A percentile compares a stretch with the other conserved stretches of the same genome.
Evolutionary conservation across 2,888 invertebrate genomes (phyloP).

Genomic region (Cremastinae sp.): DNA sequence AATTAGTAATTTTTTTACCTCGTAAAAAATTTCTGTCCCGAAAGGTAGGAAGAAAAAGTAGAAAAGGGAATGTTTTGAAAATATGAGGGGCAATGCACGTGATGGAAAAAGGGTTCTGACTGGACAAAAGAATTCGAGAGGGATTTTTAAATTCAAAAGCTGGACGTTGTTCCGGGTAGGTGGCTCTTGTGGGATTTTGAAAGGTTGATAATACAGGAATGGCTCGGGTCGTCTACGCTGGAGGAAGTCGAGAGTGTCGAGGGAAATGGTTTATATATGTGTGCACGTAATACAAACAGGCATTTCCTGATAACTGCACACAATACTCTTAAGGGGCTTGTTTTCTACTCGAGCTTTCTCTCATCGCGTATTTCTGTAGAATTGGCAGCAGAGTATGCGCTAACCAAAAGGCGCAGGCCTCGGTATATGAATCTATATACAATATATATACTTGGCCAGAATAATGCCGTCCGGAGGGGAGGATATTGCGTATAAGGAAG

Average conservation of each 20-base stretch:
- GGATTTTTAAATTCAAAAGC: too few species aligned
- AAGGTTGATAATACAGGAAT: conserved; percentile 22
- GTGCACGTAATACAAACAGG: conserved; percentile 36
- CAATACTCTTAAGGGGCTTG: conserved; percentile 51
- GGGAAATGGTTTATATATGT: conserved; percentile 22
- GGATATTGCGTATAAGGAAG: conserved; percentile 62
- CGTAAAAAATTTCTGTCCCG: not conserved
- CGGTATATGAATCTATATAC: too few species aligned
- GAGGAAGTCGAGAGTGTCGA: conserved; percentile 40
- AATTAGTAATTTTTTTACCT: too few species aligned
- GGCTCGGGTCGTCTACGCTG: conserved; percentile 3
- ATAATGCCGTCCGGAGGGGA: conserved; percentile 17
- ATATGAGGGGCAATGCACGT: not conserved
- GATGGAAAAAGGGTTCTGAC: too few species aligned
- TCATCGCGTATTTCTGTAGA: not conserved
- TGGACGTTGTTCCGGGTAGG: not conserved
- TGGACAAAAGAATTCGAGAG: too few species aligned
- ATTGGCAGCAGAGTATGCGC: conserved; percentile 11
- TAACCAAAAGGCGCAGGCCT: conserved; percentile 2
- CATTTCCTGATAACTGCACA: conserved; percentile 49
- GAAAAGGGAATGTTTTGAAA: not conserved
- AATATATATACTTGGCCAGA: conserved; percentile 31
- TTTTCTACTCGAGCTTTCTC: conserved; percentile 31
- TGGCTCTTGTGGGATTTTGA: conserved; percentile 19
- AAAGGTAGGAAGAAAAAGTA: not conserved